Conservation (phyloP, 1,140 invertebrate species). For the Helicoverpa armigera region DNA sequence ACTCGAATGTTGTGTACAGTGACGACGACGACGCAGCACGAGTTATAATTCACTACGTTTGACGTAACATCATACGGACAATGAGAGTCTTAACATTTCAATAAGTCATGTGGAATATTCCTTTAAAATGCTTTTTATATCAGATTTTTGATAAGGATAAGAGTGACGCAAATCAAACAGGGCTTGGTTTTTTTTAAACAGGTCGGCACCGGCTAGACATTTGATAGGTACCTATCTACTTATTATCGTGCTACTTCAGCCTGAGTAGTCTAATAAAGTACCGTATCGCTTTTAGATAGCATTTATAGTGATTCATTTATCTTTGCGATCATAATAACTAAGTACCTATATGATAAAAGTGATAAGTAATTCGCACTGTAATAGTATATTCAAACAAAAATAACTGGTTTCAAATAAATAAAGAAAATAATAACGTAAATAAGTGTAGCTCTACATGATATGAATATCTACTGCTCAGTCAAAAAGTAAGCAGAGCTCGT, state of each 20-base stretch:
- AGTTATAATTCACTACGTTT: constrained; percentile 21
- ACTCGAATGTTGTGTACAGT: constrained; percentile 61
- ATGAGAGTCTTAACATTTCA: constrained; percentile 1
- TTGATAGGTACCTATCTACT: neutral
- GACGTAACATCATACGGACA: constrained; percentile 33
- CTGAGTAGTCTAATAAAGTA: constrained; percentile 59
- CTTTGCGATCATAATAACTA: neutral
- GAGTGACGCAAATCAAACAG: neutral
- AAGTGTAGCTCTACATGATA: too few relatives aligned
- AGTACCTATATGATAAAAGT: constrained; percentile 9
- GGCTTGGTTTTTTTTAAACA: neutral
- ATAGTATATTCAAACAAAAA: neutral
- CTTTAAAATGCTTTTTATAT: neutral
- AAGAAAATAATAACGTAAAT: neutral
- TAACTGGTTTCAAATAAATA: neutral
- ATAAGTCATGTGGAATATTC: constrained; percentile 8
- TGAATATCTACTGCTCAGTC: too few relatives aligned
- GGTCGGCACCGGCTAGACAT: constrained; percentile 52
- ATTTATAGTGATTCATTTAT: constrained; percentile 34
- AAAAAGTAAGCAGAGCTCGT: too few relatives aligned
- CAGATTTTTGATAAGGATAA: too few relatives aligned
- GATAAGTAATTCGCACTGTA: constrained; percentile 31
- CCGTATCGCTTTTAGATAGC: constrained; percentile 49
- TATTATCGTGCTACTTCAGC: constrained; percentile 58
- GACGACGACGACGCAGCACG: constrained; percentile 49